These are phyloP conservation scores for Endomychus coccineus DNA, from an alignment of 2,888 invertebrate species.

Conservation along the genomic window DNA sequence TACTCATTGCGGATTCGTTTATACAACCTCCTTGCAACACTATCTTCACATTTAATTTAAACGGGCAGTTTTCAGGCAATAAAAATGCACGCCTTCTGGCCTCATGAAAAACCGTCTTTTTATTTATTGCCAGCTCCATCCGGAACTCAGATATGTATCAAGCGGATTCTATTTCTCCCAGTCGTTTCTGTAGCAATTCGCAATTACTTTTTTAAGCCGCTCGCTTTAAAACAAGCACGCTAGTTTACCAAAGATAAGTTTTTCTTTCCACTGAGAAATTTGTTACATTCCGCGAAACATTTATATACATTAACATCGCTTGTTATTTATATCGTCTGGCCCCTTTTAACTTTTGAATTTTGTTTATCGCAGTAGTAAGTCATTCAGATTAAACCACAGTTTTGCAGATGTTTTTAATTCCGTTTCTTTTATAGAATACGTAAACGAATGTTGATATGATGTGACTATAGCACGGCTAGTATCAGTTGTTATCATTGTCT, in stretches of 20 bases:
- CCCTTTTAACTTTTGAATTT: slow-evolving; percentile 39
- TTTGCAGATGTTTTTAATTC: too few species aligned
- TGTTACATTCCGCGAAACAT: slow-evolving; percentile 43
- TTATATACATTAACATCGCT: slow-evolving; percentile 43
- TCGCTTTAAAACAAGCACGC: background rate
- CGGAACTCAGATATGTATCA: slow-evolving; percentile 18
- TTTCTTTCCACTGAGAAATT: slow-evolving; percentile 42
- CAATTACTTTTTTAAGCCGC: background rate
- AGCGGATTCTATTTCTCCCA: slow-evolving; percentile 20
- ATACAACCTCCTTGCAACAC: too few species aligned
- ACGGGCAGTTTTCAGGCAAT: slow-evolving; percentile 46
- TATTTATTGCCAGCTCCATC: slow-evolving; percentile 39
- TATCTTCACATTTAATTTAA: slow-evolving; percentile 47
- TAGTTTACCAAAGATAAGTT: slow-evolving; percentile 37
- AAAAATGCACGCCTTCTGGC: slow-evolving; percentile 48
- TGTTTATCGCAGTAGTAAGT: too few species aligned
- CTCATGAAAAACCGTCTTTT: slow-evolving; percentile 45
- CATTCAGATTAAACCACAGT: too few species aligned
- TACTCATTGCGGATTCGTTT: too few species aligned
- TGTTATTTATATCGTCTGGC: slow-evolving; percentile 43
- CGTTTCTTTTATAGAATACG: too few species aligned
- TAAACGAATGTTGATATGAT: too few species aligned
- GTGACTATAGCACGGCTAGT: too few species aligned
- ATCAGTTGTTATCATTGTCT: too few species aligned
- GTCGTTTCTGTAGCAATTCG: background rate